phyloP scores from a whole-genome alignment of 2,888 invertebrate genomes.

The Loripinus fragilis region DNA sequence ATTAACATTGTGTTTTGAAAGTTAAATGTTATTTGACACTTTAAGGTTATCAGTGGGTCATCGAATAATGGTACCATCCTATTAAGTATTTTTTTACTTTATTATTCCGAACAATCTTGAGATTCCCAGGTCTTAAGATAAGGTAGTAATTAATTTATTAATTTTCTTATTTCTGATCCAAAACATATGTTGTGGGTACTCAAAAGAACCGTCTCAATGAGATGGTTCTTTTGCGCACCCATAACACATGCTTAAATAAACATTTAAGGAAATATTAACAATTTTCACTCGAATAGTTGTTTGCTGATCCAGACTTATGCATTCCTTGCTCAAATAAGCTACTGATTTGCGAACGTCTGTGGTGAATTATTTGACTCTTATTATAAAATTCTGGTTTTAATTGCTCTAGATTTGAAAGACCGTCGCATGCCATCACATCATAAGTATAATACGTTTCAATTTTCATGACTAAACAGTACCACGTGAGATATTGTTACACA shows the following conservation, averaged over 20 bases:
- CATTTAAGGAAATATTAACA: too few species aligned
- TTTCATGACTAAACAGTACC: neutral
- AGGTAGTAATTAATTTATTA: too few species aligned
- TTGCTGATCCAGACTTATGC: too few species aligned
- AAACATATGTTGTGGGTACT: too few species aligned
- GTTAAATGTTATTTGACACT: slow-evolving; percentile 30
- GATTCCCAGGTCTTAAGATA: too few species aligned
- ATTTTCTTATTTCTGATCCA: too few species aligned
- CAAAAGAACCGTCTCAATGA: too few species aligned
- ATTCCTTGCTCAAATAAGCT: neutral
- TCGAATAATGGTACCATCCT: slow-evolving; percentile 23
- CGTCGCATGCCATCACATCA: neutral
- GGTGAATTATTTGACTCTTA: neutral
- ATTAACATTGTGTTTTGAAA: neutral
- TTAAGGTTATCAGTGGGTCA: slow-evolving; percentile 41
- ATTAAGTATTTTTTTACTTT: neutral
- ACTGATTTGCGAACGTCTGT: neutral
- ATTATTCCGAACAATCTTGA: neutral
- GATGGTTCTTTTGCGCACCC: too few species aligned
- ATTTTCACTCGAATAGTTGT: too few species aligned
- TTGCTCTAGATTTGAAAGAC: neutral
- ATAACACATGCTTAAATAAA: too few species aligned
- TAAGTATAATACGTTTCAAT: neutral
- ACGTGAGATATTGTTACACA: neutral
- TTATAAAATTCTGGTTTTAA: slow-evolving; percentile 10